Base-by-base conservation (phyloP, 2,797 vertebrate genomes). In the Rhynchotus rufescens region DNA sequence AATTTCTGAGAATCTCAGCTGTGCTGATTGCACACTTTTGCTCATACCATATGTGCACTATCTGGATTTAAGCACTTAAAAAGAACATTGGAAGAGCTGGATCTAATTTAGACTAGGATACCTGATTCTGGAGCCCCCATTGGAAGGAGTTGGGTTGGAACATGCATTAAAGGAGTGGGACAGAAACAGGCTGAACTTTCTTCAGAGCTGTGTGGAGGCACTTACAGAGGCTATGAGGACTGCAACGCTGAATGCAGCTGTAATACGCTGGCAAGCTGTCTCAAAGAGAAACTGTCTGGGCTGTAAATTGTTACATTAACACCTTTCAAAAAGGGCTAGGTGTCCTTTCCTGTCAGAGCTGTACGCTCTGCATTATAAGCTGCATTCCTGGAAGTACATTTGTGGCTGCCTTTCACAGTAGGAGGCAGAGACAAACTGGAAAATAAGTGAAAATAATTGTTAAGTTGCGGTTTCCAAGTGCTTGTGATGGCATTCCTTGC, bases 111-210 rank as follows among this genome's bases (percentile, higher is more conserved):
- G 75, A 15, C 52, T 71, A 42, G 32, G 40, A 51, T 5, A 4
- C 19, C n/a, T 68, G 54, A 11, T 68, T 44, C 28, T 3, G 14
- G 23, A 28, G n/a, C 38, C 9, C 7, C 0, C 10, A 3, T 10
- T 23, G 49, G 80, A 36, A 59, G 42, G 4, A 23, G 21, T 68
- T 57, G 47, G 45, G 22, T 26, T 81, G 51, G 22, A 42, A 19
- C 7, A 4, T 12, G 6, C 17, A 6, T 69, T 57, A 47, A 30
- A 62, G 52, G 15, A n/a, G 0, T 0, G 59, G 30, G 9, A 42
- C 45, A 2, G 51, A 26, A 30, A 30, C 28, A 44, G 4, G 32
- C 20, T 34, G 34, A 36, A 9, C 17, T 72, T 76, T 9, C 22
- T 7, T 56, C 28, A 79, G 76, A 57, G 34, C 15, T 3, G 3